Percentiles rank a stretch among this genome's conserved stretches.
phyloP scores from a whole-genome alignment of 2,888 invertebrate genomes.

The Apamea crenata region DNA sequence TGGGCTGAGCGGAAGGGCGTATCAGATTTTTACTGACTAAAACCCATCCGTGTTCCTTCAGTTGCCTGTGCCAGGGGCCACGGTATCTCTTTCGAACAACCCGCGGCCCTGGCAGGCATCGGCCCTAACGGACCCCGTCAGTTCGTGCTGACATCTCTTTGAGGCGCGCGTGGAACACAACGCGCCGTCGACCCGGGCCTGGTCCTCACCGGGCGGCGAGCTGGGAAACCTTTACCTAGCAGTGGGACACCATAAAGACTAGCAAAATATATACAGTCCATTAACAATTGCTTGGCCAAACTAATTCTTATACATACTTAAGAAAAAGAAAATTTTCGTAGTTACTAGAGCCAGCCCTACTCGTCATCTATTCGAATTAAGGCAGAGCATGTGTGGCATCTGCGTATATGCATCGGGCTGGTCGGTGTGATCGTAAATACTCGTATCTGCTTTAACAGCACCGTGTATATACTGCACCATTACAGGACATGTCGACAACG shows the following conservation, averaged over 20 bases:
- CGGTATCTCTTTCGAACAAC: too few relatives aligned
- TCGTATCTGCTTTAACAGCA: conserved; percentile 85
- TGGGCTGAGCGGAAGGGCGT: too few relatives aligned
- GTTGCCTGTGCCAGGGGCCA: too few relatives aligned
- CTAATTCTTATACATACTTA: not conserved
- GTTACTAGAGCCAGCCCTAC: conserved; percentile 77
- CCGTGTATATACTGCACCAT: conserved; percentile 76
- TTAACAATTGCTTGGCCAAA: not conserved
- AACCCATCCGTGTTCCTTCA: too few relatives aligned
- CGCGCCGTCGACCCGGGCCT: too few relatives aligned
- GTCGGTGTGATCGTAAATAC: conserved; percentile 85
- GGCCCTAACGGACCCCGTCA: too few relatives aligned
- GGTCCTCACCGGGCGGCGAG: too few relatives aligned
- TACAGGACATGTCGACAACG: conserved; percentile 78
- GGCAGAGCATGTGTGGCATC: conserved; percentile 89
- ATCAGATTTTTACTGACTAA: too few relatives aligned
- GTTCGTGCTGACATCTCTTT: too few relatives aligned
- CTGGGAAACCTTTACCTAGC: not conserved
- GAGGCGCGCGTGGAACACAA: too few relatives aligned
- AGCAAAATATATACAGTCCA: not conserved
- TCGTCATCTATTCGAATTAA: conserved; percentile 89
- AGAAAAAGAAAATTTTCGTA: not conserved
- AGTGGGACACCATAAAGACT: not conserved
- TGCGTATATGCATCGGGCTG: conserved; percentile 84
- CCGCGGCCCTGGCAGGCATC: too few relatives aligned